A percentile compares a stretch with the other conserved stretches of the same genome.
phyloP scores from a whole-genome alignment of 2,113 vertebrate genomes.

The Eublepharis macularius region DNA sequence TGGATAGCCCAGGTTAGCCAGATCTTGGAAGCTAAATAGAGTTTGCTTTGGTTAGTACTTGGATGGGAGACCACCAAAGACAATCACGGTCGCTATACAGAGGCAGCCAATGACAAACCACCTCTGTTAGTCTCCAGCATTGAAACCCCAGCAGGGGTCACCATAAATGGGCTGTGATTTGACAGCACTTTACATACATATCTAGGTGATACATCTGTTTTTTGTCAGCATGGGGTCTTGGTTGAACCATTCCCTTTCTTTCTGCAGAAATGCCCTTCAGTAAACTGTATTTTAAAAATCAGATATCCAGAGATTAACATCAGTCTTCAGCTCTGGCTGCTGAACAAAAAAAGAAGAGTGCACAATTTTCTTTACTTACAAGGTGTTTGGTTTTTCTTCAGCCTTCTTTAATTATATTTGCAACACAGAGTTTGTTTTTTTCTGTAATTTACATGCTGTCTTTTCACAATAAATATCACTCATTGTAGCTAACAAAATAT shows the following conservation, averaged over 20 bases:
- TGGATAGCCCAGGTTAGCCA: no score
- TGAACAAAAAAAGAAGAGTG: background rate
- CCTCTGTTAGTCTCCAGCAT: no score
- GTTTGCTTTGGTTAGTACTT: no score
- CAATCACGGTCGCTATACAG: no score
- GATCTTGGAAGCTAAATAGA: no score
- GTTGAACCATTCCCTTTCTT: background rate
- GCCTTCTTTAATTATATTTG: background rate
- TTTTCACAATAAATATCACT: background rate
- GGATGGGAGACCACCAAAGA: no score
- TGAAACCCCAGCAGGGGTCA: no score
- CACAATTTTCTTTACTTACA: background rate
- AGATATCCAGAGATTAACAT: background rate
- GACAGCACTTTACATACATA: no score
- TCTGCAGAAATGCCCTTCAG: background rate
- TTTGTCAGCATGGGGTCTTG: background rate
- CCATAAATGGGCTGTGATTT: no score
- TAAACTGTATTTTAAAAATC: background rate
- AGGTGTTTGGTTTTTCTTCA: background rate
- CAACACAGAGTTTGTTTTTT: background rate
- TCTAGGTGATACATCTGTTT: background rate
- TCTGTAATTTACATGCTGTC: background rate
- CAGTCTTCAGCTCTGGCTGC: background rate
- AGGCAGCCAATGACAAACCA: no score
- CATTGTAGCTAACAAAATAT: no score